Evolutionary conservation across 1,140 invertebrate species (phyloP).

Genomic region (Drosophila trapezifrons): DNA sequence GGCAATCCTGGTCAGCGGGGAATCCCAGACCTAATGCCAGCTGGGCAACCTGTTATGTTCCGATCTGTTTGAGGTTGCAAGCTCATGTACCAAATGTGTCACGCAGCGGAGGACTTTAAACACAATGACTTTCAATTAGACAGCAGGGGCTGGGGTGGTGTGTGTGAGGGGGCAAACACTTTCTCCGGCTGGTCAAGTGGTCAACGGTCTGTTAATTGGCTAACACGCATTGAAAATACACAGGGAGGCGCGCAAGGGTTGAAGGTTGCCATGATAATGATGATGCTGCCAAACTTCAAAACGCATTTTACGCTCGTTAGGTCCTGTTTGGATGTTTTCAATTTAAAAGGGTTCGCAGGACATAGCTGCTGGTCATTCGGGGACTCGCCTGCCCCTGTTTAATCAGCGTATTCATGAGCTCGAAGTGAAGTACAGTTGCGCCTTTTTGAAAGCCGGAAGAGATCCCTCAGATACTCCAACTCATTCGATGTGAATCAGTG

Average conservation of each 20-base stretch:
- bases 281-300: slow-evolving; percentile 71
- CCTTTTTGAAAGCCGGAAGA: no score
- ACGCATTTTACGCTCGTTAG: slow-evolving; percentile 77
- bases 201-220: slow-evolving; percentile 72
- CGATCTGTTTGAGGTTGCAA: slow-evolving; percentile 48
- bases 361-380: slow-evolving; percentile 63
- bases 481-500: slow-evolving; percentile 50
- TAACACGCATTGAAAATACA: slow-evolving; percentile 20
- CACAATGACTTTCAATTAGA: slow-evolving; percentile 80
- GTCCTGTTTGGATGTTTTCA: slow-evolving; percentile 49
- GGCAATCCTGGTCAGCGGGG: slow-evolving; percentile 32
- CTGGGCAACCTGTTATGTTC: slow-evolving; percentile 57
- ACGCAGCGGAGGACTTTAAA: slow-evolving; percentile 21
- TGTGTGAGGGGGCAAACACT: slow-evolving; percentile 22
- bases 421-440: slow-evolving; percentile 16
- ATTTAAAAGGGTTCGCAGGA: slow-evolving; percentile 21
- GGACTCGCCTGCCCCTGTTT: slow-evolving; percentile 27
- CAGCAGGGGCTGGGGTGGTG: slow-evolving; percentile 11
- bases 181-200: slow-evolving; percentile 54
- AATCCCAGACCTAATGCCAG: slow-evolving; percentile 45
- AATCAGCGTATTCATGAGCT: slow-evolving; percentile 51
- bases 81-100: slow-evolving; percentile 49
- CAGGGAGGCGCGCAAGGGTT: slow-evolving; percentile 42
- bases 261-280: slow-evolving; percentile 30
- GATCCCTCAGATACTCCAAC: slow-evolving; percentile 13